Evolutionary conservation across 2,888 invertebrate species (phyloP), one percentile per base, ranked within the genome.

Genomic region (Morpho helenor): DNA sequence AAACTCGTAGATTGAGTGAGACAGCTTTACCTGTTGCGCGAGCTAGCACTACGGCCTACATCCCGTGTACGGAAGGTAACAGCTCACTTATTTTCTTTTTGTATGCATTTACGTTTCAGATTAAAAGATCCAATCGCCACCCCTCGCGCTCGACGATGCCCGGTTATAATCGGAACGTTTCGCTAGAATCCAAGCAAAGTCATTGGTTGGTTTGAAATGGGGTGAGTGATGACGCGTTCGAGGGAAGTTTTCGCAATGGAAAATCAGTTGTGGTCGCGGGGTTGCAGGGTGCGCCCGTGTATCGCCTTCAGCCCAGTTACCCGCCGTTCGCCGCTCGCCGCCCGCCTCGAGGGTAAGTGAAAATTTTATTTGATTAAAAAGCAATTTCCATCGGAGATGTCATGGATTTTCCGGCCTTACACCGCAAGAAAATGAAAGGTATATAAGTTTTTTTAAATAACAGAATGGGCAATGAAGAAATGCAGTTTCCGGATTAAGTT

Each of bases 81-180:
- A 76, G 75, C 76, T 73, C 74, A 66, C 74, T 80, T 79, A 80
- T 82, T 82, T 84, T 82, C 82, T 84, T 89, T 87, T 86, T 87
- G 77, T 81, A 80, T 88, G 89, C 89, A 87, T 89, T 91, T 87
- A 81, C 86, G 84, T 87, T 89, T 82, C 83, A 87, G 87, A 89
- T 90, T 90, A 90, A 87, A 87, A 87, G 85, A 88, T 84, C 88
- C 84, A 87, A 87, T 88, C 82, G 79, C 79, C 87, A 84, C 85
- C 84, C 84, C 75, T 70, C 68, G 66, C 68, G 68, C 67, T 87
- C 89, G 87, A 79, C 56, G 64, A 66, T 65, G 61, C 67, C 80
- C 90, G 90, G 76, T 65, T 64, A 67, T 61, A 68, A 64, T 75
- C 89, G 90, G 77, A 65, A 69, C 67, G 74, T 71, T 76, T 80